Evolutionary conservation across 2,797 vertebrate species (phyloP).

Genomic region (Tiaroga cobitis): DNA sequence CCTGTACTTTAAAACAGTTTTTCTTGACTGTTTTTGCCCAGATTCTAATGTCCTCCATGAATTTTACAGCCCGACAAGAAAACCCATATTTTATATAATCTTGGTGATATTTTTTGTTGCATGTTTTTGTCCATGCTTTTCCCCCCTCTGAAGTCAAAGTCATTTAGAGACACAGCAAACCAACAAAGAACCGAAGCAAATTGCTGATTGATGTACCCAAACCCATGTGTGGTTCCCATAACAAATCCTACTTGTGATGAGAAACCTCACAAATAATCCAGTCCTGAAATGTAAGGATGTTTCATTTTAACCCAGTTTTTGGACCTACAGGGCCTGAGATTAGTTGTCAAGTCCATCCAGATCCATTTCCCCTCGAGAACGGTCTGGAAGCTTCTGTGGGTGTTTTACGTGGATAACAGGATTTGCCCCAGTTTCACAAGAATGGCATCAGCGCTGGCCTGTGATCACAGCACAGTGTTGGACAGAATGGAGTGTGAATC

Average conservation of each 20-base stretch:
- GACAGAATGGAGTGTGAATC: constrained; percentile 47
- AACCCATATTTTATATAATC: neutral
- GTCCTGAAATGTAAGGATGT: constrained; percentile 16
- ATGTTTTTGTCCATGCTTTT: neutral
- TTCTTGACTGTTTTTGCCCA: neutral
- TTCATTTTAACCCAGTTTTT: constrained; percentile 27
- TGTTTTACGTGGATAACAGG: constrained; percentile 50
- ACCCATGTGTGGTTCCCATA: neutral
- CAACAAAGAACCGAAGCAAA: neutral
- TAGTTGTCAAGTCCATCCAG: neutral
- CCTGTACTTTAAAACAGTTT: neutral
- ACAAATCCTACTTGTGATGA: constrained; percentile 17
- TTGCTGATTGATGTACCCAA: neutral
- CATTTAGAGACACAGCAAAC: neutral
- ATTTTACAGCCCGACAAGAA: neutral
- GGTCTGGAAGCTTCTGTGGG: constrained; percentile 40
- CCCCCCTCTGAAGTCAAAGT: neutral
- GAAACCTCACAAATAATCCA: neutral
- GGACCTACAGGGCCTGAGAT: constrained; percentile 16
- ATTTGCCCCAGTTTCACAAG: constrained; percentile 50
- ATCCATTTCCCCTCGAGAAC: constrained; percentile 7
- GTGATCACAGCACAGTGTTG: constrained; percentile 44
- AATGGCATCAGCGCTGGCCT: constrained; percentile 41
- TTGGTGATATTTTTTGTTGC: neutral
- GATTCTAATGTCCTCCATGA: neutral